Percentiles rank a stretch among this genome's conserved stretches.
phyloP scores from a whole-genome alignment of 2,888 invertebrate species.

The Tenthredo scrophulariae region DNA sequence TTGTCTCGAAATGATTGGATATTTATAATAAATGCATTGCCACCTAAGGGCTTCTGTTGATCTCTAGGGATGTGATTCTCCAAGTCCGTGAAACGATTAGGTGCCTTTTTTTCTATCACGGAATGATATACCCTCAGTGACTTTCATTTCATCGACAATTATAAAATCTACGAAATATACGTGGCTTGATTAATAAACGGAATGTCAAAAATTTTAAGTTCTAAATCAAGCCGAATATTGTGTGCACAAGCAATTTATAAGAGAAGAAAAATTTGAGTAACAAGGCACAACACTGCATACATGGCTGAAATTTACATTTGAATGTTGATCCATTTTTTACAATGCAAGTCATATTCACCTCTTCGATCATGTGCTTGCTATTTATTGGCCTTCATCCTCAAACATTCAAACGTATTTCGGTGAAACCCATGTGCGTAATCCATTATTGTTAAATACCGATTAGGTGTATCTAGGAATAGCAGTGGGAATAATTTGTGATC shows the following conservation, averaged over 20 bases:
- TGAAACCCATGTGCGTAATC: not conserved
- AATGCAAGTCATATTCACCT: not conserved
- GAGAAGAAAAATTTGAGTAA: not conserved
- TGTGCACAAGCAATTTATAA: not conserved
- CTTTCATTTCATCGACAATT: too few relatives aligned
- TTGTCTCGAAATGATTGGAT: too few relatives aligned
- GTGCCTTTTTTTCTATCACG: too few relatives aligned
- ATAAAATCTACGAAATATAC: too few relatives aligned
- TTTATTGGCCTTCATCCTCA: not conserved
- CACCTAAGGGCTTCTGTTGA: constrained; percentile 28
- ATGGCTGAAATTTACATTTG: not conserved
- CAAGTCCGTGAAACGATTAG: constrained; percentile 58
- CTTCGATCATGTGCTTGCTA: too few relatives aligned
- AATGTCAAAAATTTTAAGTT: not conserved
- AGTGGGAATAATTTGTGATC: constrained; percentile 43
- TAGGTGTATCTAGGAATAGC: constrained; percentile 16
- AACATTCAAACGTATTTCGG: not conserved
- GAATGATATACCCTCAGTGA: too few relatives aligned
- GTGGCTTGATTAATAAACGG: not conserved
- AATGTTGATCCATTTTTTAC: not conserved
- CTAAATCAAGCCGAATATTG: too few relatives aligned
- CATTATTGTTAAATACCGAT: not conserved
- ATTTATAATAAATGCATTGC: too few relatives aligned
- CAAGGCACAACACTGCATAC: not conserved
- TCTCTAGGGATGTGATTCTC: constrained; percentile 59